Base-by-base conservation (phyloP, 2,113 vertebrate species). In the Mungos mungo region DNA sequence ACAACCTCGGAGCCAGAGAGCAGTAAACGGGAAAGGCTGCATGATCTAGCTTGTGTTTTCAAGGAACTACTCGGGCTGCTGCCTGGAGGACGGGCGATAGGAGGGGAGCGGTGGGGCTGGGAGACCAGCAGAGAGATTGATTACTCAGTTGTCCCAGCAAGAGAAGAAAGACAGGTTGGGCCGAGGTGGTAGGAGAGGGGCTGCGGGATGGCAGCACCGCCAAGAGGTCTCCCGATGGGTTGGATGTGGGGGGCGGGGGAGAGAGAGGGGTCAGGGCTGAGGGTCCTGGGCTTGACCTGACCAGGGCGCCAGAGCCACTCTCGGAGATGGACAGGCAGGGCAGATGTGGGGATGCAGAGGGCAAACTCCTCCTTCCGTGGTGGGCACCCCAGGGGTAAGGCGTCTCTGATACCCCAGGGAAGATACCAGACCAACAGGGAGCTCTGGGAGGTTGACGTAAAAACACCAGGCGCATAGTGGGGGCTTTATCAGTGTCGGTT, bases 381-480 rank as follows among this genome's bases (percentile, higher is more conserved):
- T 7, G 35, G 25, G 80, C 25, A 29, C 52, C 0, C 25, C 25
- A 31, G 33, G 11, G 35, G 38, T 25, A 29, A 66, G 47, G 66
- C 69, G 27, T 71, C 63, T 66, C 68, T 3, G 35, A 50, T 31
- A 31, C 38, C n/a, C 88, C 33, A 0, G 2, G 0, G 19, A 52
- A 72, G 54, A 63, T 12, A 25, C 31, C 88, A 45, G 1, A 25
- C 3, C 1, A 1, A 66, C 21, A 2, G 25, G 69, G 31, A 72
- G 38, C 41, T 29, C 0, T 0, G 5, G 0, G 25, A 25, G 13
- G 38, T 19, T 57, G 57, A 72, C 76, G 57, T n/a, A 12, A 63
- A 12, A 3, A 7, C 0, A 4, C 38, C 72, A 23, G 54, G 2
- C 45, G 1, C n/a, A 0, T 1, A 19, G 90, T 1, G 15, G 47